A percentile compares a stretch with the other conserved stretches of the same genome.
phyloP scores from a whole-genome alignment of 2,888 invertebrate genomes.

The Coelopa pilipes region DNA sequence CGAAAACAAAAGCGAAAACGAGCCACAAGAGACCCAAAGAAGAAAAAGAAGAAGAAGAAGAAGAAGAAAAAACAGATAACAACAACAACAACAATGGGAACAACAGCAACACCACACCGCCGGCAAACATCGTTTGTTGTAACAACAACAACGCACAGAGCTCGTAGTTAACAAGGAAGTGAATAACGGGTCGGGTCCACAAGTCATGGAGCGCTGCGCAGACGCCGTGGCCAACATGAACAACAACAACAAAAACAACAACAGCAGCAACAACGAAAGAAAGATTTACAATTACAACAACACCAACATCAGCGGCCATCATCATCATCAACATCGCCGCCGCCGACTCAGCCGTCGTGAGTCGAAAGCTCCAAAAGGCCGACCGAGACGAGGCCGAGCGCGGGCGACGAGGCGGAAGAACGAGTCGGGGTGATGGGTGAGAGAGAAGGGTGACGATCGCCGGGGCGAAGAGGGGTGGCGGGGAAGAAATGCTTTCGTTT shows the following conservation, averaged over 20 bases:
- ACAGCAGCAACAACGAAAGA: neutral
- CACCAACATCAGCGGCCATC: too few relatives aligned
- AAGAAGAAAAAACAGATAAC: constrained; percentile 6
- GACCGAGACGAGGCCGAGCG: constrained; percentile 3
- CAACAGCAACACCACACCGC: constrained; percentile 1
- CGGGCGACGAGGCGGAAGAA: too few relatives aligned
- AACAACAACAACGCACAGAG: constrained; percentile 1
- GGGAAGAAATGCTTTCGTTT: constrained; percentile 52
- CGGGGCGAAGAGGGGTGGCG: constrained; percentile 19
- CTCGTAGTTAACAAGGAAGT: constrained; percentile 38
- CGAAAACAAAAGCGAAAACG: constrained; percentile 9
- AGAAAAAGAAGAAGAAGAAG: constrained; percentile 14
- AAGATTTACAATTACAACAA: neutral
- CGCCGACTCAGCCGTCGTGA: too few relatives aligned
- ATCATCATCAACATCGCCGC: too few relatives aligned
- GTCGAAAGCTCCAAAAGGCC: neutral
- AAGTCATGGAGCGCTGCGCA: constrained; percentile 26
- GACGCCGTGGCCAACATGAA: constrained; percentile 31
- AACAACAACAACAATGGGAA: constrained; percentile 4
- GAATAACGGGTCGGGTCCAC: constrained; percentile 20
- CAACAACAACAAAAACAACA: constrained; percentile 22
- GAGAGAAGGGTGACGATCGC: too few relatives aligned
- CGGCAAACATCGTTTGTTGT: too few relatives aligned
- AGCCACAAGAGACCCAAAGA: neutral
- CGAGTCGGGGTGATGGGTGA: too few relatives aligned